Percentiles rank a stretch among this genome's conserved stretches.
These are phyloP conservation scores for Alcis repandata DNA, from an alignment of 2,888 invertebrate genomes.

Conservation along the genomic window DNA sequence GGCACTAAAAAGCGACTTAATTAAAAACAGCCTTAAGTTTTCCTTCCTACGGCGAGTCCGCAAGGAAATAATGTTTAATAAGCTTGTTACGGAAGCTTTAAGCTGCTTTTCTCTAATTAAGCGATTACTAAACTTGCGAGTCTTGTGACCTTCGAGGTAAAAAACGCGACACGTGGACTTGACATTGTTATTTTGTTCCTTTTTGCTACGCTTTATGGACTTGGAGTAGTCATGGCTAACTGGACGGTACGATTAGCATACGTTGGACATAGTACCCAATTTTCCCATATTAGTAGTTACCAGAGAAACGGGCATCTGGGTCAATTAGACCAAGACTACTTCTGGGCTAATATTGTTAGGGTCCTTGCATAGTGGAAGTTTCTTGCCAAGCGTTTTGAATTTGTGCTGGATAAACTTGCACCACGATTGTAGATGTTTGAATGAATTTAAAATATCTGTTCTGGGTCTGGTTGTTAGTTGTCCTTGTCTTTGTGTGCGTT, in stretches of 20 bases:
- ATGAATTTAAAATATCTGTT: too few species aligned
- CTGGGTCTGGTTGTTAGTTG: too few species aligned
- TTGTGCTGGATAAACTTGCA: too few species aligned
- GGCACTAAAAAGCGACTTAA: slow-evolving; percentile 25
- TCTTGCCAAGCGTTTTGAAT: too few species aligned
- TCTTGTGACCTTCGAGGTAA: slow-evolving; percentile 35
- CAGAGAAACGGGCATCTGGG: background rate
- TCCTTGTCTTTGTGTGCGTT: too few species aligned
- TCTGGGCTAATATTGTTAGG: background rate
- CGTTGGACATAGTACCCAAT: background rate
- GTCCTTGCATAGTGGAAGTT: too few species aligned
- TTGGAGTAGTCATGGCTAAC: too few species aligned
- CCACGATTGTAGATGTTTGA: too few species aligned
- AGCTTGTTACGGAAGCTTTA: slow-evolving; percentile 35
- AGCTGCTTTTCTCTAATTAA: slow-evolving; percentile 42
- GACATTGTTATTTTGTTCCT: slow-evolving; percentile 28
- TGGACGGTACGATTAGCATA: slow-evolving; percentile 5
- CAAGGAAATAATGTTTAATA: slow-evolving; percentile 41
- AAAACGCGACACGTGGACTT: slow-evolving; percentile 18
- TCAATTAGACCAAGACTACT: background rate
- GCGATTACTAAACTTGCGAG: slow-evolving; percentile 24
- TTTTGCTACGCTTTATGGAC: background rate
- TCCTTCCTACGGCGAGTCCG: slow-evolving; percentile 31
- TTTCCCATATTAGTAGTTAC: too few species aligned
- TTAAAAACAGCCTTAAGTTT: slow-evolving; percentile 34